Evolutionary conservation across 2,797 vertebrate species (phyloP).

Genomic region (Sebastolobus alascanus): DNA sequence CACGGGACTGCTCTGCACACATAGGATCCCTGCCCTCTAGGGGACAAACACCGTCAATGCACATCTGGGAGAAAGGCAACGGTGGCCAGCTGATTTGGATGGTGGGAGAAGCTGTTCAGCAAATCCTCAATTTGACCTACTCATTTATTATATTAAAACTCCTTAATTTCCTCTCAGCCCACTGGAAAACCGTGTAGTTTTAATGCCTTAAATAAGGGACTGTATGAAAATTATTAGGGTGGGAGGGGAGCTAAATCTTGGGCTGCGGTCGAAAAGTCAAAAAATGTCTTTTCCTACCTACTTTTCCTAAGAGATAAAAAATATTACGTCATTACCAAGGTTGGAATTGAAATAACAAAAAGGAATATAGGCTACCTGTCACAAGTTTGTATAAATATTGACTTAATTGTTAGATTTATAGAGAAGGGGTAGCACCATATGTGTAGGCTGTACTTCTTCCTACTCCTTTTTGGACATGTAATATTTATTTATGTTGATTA

Average conservation of each 20-base stretch:
- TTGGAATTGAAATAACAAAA: too few species aligned
- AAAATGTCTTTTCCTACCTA: too few species aligned
- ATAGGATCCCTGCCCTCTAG: slow-evolving; percentile 63
- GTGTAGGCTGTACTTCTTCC: too few species aligned
- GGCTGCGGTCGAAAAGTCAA: too few species aligned
- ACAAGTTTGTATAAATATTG: too few species aligned
- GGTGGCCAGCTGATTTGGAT: slow-evolving; percentile 43
- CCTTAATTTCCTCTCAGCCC: not conserved
- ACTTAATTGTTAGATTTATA: too few species aligned
- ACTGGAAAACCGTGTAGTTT: not conserved
- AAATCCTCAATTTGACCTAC: slow-evolving; percentile 24
- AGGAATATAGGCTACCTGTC: too few species aligned
- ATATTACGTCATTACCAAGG: too few species aligned
- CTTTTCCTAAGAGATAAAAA: accelerated
- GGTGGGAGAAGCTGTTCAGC: slow-evolving; percentile 31
- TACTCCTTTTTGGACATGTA: too few species aligned
- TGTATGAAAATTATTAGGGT: not conserved
- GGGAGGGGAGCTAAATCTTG: not conserved
- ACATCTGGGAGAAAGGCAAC: slow-evolving; percentile 66
- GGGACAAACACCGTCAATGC: slow-evolving; percentile 59
- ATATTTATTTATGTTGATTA: too few species aligned
- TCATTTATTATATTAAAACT: not conserved
- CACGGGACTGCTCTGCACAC: slow-evolving; percentile 29
- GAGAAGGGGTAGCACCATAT: too few species aligned
- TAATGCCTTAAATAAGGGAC: slow-evolving; percentile 14